Evolutionary conservation across 2,113 vertebrate genomes (phyloP).

Genomic region (Lepus europaeus): DNA sequence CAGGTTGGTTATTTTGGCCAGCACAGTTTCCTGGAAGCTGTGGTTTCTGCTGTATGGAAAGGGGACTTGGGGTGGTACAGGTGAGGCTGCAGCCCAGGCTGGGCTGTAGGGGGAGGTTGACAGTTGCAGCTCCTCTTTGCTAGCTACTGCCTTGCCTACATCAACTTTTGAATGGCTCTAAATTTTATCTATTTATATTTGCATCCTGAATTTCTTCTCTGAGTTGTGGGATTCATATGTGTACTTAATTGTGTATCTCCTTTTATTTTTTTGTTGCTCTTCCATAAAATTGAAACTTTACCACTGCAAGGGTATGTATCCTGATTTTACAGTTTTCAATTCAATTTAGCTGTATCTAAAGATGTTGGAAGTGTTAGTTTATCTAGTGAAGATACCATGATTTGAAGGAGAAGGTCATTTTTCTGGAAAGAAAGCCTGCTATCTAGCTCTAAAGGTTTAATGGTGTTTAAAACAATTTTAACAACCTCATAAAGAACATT

Average conservation of each 20-base stretch:
- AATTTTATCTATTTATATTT: slow-evolving; percentile 35
- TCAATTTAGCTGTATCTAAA: slow-evolving; percentile 18
- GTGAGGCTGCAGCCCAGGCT: too few relatives aligned
- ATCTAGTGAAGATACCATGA: slow-evolving; percentile 45
- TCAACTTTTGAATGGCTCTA: background rate
- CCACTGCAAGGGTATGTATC: background rate
- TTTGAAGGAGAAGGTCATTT: slow-evolving; percentile 78
- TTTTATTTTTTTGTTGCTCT: background rate
- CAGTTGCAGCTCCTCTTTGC: too few relatives aligned
- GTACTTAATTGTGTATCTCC: background rate
- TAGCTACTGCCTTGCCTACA: too few relatives aligned
- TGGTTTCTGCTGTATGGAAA: too few relatives aligned
- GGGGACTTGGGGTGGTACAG: too few relatives aligned
- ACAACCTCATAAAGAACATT: slow-evolving; percentile 79
- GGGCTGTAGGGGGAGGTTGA: too few relatives aligned
- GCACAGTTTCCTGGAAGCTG: too few relatives aligned
- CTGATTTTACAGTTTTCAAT: slow-evolving; percentile 48
- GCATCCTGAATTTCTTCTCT: slow-evolving; percentile 21
- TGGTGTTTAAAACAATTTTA: slow-evolving; percentile 84
- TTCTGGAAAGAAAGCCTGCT: slow-evolving; percentile 66
- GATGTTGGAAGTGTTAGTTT: slow-evolving; percentile 70
- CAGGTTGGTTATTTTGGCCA: too few relatives aligned
- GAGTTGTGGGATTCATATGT: background rate
- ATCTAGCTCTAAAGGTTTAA: slow-evolving; percentile 78
- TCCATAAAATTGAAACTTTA: slow-evolving; percentile 14